Conservation (phyloP, 2,113 vertebrate genomes). For the Acanthochromis polyacanthus region DNA sequence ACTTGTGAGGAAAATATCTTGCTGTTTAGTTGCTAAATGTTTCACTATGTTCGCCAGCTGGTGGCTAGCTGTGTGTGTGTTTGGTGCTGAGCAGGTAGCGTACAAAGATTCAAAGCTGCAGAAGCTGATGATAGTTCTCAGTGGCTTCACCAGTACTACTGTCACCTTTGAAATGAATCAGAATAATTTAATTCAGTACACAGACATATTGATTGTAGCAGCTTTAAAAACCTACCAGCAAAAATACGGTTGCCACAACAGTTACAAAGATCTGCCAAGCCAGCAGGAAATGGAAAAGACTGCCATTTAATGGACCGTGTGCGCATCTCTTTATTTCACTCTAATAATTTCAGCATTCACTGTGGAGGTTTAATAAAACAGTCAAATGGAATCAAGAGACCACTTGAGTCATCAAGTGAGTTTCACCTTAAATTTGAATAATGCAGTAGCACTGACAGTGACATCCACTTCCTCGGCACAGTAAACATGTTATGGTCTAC, state of each 20-base stretch:
- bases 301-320: not conserved
- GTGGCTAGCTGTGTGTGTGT: not conserved
- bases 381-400: not conserved
- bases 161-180: conserved; percentile 9
- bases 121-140: not conserved
- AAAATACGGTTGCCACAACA: not conserved
- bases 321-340: not conserved
- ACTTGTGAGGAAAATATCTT: conserved; percentile 17
- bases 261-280: not conserved
- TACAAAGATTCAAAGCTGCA: not conserved
- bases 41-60: conserved; percentile 21
- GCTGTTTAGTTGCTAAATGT: conserved; percentile 6
- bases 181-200: conserved; percentile 7
- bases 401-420: not conserved
- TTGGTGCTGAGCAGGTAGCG: conserved; percentile 12
- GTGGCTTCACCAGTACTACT: not conserved
- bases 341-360: not conserved
- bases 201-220: conserved; percentile 5
- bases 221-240: conserved; percentile 19
- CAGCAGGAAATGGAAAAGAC: not conserved
- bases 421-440: conserved; percentile 4
- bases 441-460: not conserved
- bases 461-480: not conserved
- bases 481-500: not conserved
- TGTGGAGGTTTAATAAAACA: not conserved